phyloP scores from a whole-genome alignment of 2,888 invertebrate genomes.

The Alsophila aescularia region DNA sequence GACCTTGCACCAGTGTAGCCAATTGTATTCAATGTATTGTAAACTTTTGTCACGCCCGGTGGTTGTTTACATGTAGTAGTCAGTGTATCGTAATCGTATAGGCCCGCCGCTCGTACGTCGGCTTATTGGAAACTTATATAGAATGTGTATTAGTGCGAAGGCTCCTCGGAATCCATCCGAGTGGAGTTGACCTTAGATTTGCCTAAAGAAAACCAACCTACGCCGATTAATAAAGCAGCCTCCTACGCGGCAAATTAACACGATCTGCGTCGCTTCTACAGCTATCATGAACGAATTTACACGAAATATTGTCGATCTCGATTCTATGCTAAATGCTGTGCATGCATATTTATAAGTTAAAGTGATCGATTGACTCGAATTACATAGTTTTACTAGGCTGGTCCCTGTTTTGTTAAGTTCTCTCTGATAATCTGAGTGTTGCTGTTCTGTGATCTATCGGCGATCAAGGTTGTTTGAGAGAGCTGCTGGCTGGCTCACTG shows the following conservation, averaged over 20 bases:
- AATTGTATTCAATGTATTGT: slow-evolving; percentile 57
- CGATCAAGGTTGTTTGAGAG: slow-evolving; percentile 10
- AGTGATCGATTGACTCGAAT: slow-evolving; percentile 37
- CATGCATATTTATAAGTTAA: slow-evolving; percentile 39
- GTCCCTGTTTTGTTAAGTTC: slow-evolving; percentile 10
- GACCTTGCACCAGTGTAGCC: slow-evolving; percentile 59
- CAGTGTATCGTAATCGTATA: slow-evolving; percentile 45
- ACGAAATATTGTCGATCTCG: slow-evolving; percentile 46
- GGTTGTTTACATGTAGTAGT: slow-evolving; percentile 69
- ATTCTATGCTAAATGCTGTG: slow-evolving; percentile 35
- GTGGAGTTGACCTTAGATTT: slow-evolving; percentile 70
- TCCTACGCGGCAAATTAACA: slow-evolving; percentile 68
- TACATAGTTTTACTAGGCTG: slow-evolving; percentile 11
- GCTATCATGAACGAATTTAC: slow-evolving; percentile 59
- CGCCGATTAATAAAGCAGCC: slow-evolving; percentile 71
- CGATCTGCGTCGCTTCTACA: slow-evolving; percentile 56
- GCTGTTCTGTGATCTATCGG: slow-evolving; percentile 15
- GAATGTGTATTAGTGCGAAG: slow-evolving; percentile 53
- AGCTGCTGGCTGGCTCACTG: neutral
- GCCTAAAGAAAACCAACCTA: slow-evolving; percentile 70
- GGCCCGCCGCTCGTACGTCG: slow-evolving; percentile 48
- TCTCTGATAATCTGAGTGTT: no score
- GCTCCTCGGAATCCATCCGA: slow-evolving; percentile 51
- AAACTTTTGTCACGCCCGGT: slow-evolving; percentile 71
- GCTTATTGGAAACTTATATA: slow-evolving; percentile 55